Conservation (phyloP, 2,113 vertebrate species). For the Camelus dromedarius region DNA sequence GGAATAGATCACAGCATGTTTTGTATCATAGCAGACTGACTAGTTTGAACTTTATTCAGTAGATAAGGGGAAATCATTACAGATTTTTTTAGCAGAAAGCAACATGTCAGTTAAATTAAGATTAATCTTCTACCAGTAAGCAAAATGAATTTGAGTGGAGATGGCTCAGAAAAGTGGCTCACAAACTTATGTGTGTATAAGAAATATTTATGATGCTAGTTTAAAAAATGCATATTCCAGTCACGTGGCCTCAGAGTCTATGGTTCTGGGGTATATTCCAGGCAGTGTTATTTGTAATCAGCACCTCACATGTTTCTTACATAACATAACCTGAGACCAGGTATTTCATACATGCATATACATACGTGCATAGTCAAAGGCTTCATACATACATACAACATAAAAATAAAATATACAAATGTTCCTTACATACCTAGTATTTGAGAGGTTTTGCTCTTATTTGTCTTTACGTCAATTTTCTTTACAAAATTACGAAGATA, state of each 20-base stretch:
- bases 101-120: neutral
- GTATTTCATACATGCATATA: neutral
- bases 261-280: neutral
- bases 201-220: neutral
- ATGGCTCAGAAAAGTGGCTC: neutral
- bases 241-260: neutral
- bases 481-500: neutral
- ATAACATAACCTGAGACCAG: neutral
- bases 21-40: neutral
- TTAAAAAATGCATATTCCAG: neutral
- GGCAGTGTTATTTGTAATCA: neutral
- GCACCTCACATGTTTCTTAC: neutral
- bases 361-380: neutral
- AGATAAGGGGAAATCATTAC: neutral
- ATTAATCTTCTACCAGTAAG: neutral
- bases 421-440: neutral
- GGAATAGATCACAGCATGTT: neutral
- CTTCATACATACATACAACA: neutral
- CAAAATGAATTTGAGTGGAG: neutral
- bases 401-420: neutral
- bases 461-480: neutral
- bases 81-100: constrained; percentile 9
- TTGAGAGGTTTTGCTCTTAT: neutral
- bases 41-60: constrained; percentile 7
- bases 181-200: neutral